Base-by-base conservation (phyloP, 2,888 invertebrate species). In the Ypsolopha sequella region DNA sequence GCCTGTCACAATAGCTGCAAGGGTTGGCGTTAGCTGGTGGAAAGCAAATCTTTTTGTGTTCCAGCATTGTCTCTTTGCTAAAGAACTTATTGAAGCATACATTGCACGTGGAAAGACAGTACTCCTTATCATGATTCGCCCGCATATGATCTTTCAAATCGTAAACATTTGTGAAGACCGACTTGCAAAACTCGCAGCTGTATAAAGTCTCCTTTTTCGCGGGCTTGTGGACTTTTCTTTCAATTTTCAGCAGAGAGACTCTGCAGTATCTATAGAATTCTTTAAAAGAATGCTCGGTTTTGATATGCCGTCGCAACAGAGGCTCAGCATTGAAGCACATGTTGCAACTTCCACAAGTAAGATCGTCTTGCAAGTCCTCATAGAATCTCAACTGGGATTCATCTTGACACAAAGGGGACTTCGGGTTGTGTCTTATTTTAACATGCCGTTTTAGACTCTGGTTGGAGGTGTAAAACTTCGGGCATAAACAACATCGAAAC, bases 11-110 rank as follows among this genome's bases (percentile, higher is more conserved):
- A 6, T 73, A 63, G 1, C 63, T 66, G 54, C 82, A 84, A 9
- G 65, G 53, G 47, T 80, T 69, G 0, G 70, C 78, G 24, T 76
- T 61, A 0, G 63, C 58, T 0, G 84, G 84, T 0, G 77, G 76
- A 0, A 76, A 8, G 45, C 82, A 84, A 0, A 62, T 57, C 52
- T 66, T 73, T 48, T 66, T 79, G 50, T 84, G 82, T 0, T 68
- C 64, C 0, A 24, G 7, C 48, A 78, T 64, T 0, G 69, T 63
- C 55, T 78, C 76, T 38, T 73, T 73, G 9, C 70, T 73, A 48
- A 65, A 76, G 51, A 82, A 82, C 54, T 75, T 80, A 6, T 56
- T 64, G 50, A 78, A 84, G 41, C 82, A 84, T 0, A 84, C 81
- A 51, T 82, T 80, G 50, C 82, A 84, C 0, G 68, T 73, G 0